Evolutionary conservation across 2,113 vertebrate species (phyloP).

Genomic region (Natator depressus): DNA sequence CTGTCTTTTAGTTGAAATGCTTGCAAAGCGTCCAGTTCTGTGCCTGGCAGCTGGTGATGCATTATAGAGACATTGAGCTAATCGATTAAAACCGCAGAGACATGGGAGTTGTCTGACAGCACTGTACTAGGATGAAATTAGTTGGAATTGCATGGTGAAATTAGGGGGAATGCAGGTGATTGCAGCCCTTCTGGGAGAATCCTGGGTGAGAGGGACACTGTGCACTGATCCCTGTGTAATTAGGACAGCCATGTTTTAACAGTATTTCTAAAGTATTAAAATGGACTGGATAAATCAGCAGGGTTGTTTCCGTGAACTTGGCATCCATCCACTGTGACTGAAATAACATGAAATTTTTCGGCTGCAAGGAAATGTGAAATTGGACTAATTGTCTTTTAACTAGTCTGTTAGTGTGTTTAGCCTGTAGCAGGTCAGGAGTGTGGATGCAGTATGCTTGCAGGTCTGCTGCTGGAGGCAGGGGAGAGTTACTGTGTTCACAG

Average conservation of each 20-base stretch:
- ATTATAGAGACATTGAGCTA: constrained; percentile 95
- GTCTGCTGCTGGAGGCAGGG: not conserved
- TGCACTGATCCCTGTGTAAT: constrained; percentile 90
- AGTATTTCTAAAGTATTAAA: constrained; percentile 90
- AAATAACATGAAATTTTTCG: constrained; percentile 92
- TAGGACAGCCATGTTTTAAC: constrained; percentile 89
- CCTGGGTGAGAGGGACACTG: constrained; percentile 84
- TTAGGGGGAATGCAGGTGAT: constrained; percentile 90
- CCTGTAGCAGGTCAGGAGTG: constrained; percentile 62
- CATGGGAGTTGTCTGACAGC: constrained; percentile 95
- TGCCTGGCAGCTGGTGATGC: constrained; percentile 93
- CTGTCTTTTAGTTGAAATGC: constrained; percentile 88
- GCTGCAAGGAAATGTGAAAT: constrained; percentile 91
- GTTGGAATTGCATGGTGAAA: constrained; percentile 90
- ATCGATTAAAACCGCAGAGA: constrained; percentile 96
- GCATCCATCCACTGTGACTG: constrained; percentile 87
- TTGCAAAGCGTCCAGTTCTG: constrained; percentile 84
- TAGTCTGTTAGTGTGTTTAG: constrained; percentile 76
- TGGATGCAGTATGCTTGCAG: not conserved
- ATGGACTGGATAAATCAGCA: constrained; percentile 83
- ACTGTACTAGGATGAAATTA: constrained; percentile 95
- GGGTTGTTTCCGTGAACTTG: constrained; percentile 87
- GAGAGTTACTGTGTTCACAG: not conserved
- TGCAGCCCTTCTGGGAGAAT: constrained; percentile 87
- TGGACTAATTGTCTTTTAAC: constrained; percentile 90